Percentiles rank a stretch among this genome's conserved stretches.
Evolutionary conservation across 1,140 invertebrate species (phyloP).

Genomic region (Tetraneura akinire): DNA sequence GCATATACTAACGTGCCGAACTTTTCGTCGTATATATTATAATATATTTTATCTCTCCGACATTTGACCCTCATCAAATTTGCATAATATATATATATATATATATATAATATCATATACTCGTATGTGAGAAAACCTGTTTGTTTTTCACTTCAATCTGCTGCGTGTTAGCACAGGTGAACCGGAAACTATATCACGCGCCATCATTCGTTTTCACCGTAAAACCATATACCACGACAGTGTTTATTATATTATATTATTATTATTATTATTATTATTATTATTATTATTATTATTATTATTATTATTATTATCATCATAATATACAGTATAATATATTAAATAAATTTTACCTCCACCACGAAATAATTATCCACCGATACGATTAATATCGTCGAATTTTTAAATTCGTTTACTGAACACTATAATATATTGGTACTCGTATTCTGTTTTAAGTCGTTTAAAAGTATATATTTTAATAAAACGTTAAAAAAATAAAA

Average conservation of each 20-base stretch:
- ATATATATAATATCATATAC: too few relatives aligned
- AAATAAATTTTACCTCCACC: background rate
- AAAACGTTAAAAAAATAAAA: too few relatives aligned
- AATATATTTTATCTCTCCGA: background rate
- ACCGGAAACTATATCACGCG: constrained; percentile 44
- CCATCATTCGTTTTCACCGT: constrained; percentile 29
- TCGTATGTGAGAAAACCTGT: constrained; percentile 31
- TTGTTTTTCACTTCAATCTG: constrained; percentile 47
- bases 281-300: too few relatives aligned
- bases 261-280: too few relatives aligned
- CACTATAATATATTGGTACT: too few relatives aligned
- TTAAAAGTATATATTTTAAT: too few relatives aligned
- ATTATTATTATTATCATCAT: too few relatives aligned
- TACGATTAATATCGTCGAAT: background rate
- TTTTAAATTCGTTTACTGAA: background rate
- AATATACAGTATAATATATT: background rate
- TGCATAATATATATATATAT: background rate
- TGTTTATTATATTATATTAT: too few relatives aligned
- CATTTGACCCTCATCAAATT: constrained; percentile 43
- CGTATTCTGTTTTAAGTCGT: too few relatives aligned
- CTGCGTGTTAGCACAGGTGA: constrained; percentile 31
- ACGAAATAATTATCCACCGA: background rate
- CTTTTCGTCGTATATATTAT: constrained; percentile 5
- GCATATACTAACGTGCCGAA: background rate
- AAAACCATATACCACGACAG: constrained; percentile 1